phyloP scores from a whole-genome alignment of 2,888 invertebrate genomes.

The Diaperis boleti region DNA sequence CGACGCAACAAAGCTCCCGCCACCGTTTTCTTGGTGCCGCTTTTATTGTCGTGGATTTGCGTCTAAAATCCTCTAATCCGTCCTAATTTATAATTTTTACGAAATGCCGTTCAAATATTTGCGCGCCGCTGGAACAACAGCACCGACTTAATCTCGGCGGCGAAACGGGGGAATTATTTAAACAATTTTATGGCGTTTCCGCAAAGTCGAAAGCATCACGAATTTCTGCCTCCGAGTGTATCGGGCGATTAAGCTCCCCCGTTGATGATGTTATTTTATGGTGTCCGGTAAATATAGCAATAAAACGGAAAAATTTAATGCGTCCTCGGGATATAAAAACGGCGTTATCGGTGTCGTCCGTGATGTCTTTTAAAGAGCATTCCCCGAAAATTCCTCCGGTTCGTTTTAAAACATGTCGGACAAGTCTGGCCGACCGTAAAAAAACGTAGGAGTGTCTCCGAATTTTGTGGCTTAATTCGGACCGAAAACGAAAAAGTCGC shows the following conservation, averaged over 20 bases:
- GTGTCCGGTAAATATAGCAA: constrained; percentile 52
- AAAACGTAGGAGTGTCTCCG: constrained; percentile 49
- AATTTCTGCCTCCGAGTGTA: no score
- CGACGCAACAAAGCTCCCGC: no score
- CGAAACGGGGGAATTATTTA: constrained; percentile 23
- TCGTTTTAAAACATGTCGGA: constrained; percentile 55
- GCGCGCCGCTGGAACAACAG: constrained; percentile 30
- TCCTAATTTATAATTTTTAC: constrained; percentile 33
- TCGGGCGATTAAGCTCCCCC: constrained; percentile 33
- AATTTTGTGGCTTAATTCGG: constrained; percentile 46
- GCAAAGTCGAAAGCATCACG: neutral
- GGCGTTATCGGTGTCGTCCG: constrained; percentile 51
- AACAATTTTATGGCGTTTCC: constrained; percentile 31
- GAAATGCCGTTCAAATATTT: constrained; percentile 31
- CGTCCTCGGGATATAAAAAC: constrained; percentile 53
- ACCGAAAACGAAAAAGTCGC: constrained; percentile 27
- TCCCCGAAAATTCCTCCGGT: constrained; percentile 52
- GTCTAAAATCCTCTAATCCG: constrained; percentile 25
- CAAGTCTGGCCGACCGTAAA: constrained; percentile 41
- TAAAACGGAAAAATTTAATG: constrained; percentile 59
- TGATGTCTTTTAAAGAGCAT: constrained; percentile 45
- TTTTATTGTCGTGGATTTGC: constrained; percentile 2
- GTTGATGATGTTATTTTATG: constrained; percentile 49
- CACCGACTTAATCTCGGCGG: constrained; percentile 15
- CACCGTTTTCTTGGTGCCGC: neutral